Percentiles rank a stretch among this genome's conserved stretches.
phyloP scores from a whole-genome alignment of 2,113 vertebrate genomes.

The Sciurus niger region DNA sequence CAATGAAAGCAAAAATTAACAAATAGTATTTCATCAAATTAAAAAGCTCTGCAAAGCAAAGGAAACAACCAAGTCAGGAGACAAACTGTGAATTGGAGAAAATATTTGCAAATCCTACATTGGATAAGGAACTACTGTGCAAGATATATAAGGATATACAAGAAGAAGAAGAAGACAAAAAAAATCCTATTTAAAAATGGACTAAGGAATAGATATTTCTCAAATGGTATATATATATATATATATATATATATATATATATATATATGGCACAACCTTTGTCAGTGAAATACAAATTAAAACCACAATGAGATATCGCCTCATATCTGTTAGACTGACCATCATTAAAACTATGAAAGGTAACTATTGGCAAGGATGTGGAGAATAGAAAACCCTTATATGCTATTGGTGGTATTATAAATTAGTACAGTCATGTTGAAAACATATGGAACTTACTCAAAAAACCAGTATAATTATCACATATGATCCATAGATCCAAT shows the following conservation, averaged over 20 bases:
- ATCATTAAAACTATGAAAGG: neutral
- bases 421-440: neutral
- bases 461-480: neutral
- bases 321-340: neutral
- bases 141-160: neutral
- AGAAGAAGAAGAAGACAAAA: neutral
- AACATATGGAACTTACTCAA: neutral
- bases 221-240: neutral
- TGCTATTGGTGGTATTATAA: neutral
- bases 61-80: neutral
- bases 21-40: neutral
- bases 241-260: neutral
- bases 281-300: neutral
- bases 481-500: neutral
- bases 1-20: neutral
- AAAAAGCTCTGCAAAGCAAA: neutral
- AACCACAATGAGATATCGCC: neutral
- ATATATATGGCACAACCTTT: neutral
- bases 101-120: neutral
- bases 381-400: neutral
- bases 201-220: neutral
- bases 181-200: neutral
- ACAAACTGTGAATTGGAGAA: neutral
- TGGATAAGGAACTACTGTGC: neutral
- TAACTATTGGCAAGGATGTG: neutral